Base-by-base conservation (phyloP, 2,797 vertebrate species). In the Intellagama lesueurii region DNA sequence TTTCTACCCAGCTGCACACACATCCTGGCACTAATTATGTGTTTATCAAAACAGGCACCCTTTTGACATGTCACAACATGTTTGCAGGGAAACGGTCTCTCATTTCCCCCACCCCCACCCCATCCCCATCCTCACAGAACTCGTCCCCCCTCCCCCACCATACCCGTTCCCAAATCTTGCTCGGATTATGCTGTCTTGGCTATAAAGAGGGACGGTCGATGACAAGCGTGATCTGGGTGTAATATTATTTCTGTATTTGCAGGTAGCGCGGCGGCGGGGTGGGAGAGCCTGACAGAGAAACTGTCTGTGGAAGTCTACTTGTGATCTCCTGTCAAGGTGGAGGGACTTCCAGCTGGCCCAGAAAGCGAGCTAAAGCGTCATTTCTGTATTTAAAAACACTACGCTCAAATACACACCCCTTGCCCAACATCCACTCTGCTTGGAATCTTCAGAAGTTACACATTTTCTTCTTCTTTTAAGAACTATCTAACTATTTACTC, bases 41-140 rank as follows among this genome's bases (percentile, higher is more conserved):
- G 87, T 91, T 91, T 88, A 90, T 94, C 86, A 87, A 90, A 90
- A 91, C 93, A 90, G 69, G 89, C 91, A 85, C 90, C 85, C 82
- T 87, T 92, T 75, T 81, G 92, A 91, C 90, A 88, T 92, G 90
- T 83, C 86, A 89, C 87, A 91, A 90, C 89, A 90, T 80, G 66
- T 84, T 90, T 90, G 87, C 68, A 40, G 86, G 86, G 32, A 89
- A 82, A 32, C 7, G 3, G 73, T 68, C 83, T 80, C 72, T 52
- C 56, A 24, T 49, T 24, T 3, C 9, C n/a, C 28, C n/a, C 11
- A 49, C 28, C 66, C 19, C 52, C 28, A 56, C 52, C 52, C 52
- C 52, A 8, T 8, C 52, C 12, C 12, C 44, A 26, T 35, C 66
- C 83, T 22, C 83, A 84, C 56, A 40, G 3, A 44, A 22, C 66